Evolutionary conservation across 2,113 vertebrate genomes (phyloP).

Genomic region (Polypterus senegalus): DNA sequence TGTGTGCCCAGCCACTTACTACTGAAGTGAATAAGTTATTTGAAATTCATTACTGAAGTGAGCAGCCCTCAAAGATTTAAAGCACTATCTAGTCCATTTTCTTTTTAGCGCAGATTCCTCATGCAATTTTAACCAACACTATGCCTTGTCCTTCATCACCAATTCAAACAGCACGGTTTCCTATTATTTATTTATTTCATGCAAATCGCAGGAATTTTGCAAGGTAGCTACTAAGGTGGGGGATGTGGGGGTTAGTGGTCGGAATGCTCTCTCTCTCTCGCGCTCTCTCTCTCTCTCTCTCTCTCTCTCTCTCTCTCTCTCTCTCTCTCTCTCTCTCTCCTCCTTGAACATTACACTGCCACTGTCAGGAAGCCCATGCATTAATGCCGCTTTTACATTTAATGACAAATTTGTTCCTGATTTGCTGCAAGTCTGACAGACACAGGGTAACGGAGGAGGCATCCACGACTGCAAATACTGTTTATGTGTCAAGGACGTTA

Average conservation of each 20-base stretch:
- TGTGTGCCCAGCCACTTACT: constrained; percentile 74
- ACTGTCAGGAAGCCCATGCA: constrained; percentile 41
- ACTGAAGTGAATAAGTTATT: constrained; percentile 86
- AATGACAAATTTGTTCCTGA: constrained; percentile 55
- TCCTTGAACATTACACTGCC: constrained; percentile 32
- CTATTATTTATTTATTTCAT: constrained; percentile 54
- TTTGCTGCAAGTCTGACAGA: constrained; percentile 55
- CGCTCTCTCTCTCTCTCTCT: constrained; percentile 7
- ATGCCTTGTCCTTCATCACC: constrained; percentile 30
- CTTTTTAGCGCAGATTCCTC: constrained; percentile 34
- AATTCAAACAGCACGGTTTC: constrained; percentile 30
- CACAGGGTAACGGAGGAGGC: constrained; percentile 41
- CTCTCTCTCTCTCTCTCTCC: constrained; percentile 14
- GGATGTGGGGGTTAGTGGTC: constrained; percentile 2
- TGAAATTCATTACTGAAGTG: constrained; percentile 79
- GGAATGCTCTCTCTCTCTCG: constrained; percentile 2
- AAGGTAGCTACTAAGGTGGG: constrained; percentile 6
- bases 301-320: constrained; percentile 14
- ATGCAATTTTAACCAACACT: constrained; percentile 68
- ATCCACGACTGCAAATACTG: constrained; percentile 51
- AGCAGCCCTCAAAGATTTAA: constrained; percentile 65
- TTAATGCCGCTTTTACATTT: constrained; percentile 51
- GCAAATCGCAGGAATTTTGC: constrained; percentile 50
- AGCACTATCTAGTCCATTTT: constrained; percentile 45
- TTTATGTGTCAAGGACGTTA: constrained; percentile 64